Base-by-base conservation (phyloP, 2,797 vertebrate genomes). In the Acanthornis magna region DNA sequence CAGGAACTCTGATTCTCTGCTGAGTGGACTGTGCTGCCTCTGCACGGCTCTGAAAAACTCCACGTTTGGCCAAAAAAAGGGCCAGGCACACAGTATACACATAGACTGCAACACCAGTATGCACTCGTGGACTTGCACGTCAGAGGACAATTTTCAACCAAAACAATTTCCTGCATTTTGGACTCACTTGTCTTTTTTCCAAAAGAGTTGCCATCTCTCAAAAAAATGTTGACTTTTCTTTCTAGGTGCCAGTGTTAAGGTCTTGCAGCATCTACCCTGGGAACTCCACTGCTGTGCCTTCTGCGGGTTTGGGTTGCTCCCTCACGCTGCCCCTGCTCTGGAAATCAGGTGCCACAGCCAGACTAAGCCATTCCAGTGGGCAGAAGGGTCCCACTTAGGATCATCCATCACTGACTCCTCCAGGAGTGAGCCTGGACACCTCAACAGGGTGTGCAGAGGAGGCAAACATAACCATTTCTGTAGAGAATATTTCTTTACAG, bases 291-390 rank as follows among this genome's bases (percentile, higher is more conserved):
- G 51, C 13, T 40, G 23, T n/a, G 30, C 42, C 45, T 61, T 34
- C 23, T 20, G n/a, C 0, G 1, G 29, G 32, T 48, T 7, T n/a
- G 58, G 14, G 23, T 5, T 55, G 43, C 38, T 20, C 13, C 19
- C 10, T 79, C 6, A 1, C 0, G 0, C 55, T 84, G 55, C 6
- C 26, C 32, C 27, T 23, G 45, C 66, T 50, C 67, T 42, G 58
- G n/a, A 81, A 74, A 66, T 42, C n/a, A 32, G n/a, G 25, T 54
- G 30, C 13, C 65, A 13, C 5, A 16, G 73, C 25, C 32, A 7
- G 15, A 36, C 47, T 7, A 11, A 4, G 0, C 6, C 0, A 6
- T 38, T 50, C 9, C 3, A 11, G 3, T 0, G 25, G 10, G 1
- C 25, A 60, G 18, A 23, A 67, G 21, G 53, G 72, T 51, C 73